phyloP scores from a whole-genome alignment of 2,797 vertebrate genomes.

The Lates japonicus region DNA sequence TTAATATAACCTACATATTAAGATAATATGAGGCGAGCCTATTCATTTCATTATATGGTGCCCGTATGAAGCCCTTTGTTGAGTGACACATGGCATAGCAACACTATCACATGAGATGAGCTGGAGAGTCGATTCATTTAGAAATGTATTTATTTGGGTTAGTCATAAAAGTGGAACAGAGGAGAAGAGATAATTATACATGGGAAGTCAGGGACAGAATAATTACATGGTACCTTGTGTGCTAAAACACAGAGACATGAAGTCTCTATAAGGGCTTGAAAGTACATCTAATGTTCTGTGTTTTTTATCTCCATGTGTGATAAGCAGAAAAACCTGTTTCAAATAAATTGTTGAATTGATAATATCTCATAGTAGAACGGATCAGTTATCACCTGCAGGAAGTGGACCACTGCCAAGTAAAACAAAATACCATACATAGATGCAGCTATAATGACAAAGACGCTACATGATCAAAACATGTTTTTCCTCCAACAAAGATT shows the following conservation, averaged over 20 bases:
- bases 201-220: neutral
- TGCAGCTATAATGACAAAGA: constrained; percentile 41
- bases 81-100: neutral
- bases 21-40: constrained; percentile 9
- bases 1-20: constrained; percentile 24
- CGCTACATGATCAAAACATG: constrained; percentile 77
- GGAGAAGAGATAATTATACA: neutral
- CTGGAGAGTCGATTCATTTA: neutral
- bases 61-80: constrained; percentile 15
- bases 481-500: constrained; percentile 79
- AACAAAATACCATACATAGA: neutral
- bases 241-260: neutral
- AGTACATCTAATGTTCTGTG: accelerated
- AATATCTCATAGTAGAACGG: neutral
- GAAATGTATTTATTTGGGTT: neutral
- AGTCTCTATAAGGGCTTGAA: neutral
- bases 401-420: neutral
- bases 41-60: neutral
- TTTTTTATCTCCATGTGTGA: neutral
- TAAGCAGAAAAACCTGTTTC: constrained; percentile 16
- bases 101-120: neutral
- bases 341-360: neutral
- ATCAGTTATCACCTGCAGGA: neutral
- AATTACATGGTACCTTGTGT: neutral
- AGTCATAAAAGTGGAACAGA: neutral